phyloP scores from a whole-genome alignment of 2,888 invertebrate genomes.

The Neria commutata region DNA sequence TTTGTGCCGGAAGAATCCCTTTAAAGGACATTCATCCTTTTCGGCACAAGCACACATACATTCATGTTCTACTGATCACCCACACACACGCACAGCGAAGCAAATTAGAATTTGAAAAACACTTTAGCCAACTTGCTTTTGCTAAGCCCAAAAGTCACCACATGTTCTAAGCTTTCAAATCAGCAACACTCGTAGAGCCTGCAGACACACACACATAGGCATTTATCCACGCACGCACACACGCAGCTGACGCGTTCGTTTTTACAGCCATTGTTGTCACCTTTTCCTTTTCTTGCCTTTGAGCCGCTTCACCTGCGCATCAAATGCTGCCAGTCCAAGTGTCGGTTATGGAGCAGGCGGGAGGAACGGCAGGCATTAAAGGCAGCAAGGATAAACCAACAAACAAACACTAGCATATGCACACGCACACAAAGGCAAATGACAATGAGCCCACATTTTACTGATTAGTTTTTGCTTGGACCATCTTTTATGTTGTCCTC shows the following conservation, averaged over 20 bases:
- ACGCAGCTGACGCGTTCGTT: no score
- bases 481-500: slow-evolving; percentile 4
- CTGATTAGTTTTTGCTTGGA: slow-evolving; percentile 51
- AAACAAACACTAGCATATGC: neutral
- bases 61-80: no score
- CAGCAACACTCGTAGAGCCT: no score
- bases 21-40: slow-evolving; percentile 12
- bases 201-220: slow-evolving; percentile 37
- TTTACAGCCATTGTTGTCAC: slow-evolving; percentile 40
- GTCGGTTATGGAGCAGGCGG: no score
- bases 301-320: slow-evolving; percentile 22
- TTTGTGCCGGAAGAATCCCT: slow-evolving; percentile 35
- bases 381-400: neutral
- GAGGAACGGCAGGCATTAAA: slow-evolving; percentile 8
- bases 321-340: neutral
- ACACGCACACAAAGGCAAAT: slow-evolving; percentile 33
- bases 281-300: slow-evolving; percentile 32
- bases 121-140: slow-evolving; percentile 53
- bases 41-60: slow-evolving; percentile 7
- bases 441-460: slow-evolving; percentile 42
- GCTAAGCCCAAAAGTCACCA: slow-evolving; percentile 49
- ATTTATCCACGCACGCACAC: slow-evolving; percentile 20
- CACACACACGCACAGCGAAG: slow-evolving; percentile 12
- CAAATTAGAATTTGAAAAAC: slow-evolving; percentile 32
- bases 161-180: slow-evolving; percentile 44